Evolutionary conservation across 2,888 invertebrate species (phyloP), one percentile per base, ranked within the genome.

Genomic region (Agrotis ipsilon): DNA sequence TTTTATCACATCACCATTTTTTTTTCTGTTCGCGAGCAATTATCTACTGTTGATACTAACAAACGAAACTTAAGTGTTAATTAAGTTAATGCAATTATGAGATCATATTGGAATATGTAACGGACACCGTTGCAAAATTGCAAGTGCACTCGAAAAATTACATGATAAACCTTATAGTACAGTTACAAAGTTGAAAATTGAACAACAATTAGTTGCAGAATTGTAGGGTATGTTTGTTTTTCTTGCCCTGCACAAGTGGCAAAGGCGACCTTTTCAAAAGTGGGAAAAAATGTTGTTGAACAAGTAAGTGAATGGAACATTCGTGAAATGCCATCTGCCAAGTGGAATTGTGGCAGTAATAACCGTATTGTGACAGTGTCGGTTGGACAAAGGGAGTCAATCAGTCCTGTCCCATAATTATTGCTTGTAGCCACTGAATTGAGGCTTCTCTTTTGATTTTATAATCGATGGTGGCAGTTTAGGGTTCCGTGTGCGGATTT

Each of bases 241-340:
- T 32, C 68, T 72, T 69, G 81, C 76, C 69, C 76, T 85, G 86
- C 79, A 87, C 87, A 87, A 88, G 83, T 88, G 82, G 83, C 78
- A 76, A 87, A 70, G 81, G 75, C 88, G 91, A 92, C 93, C 93
- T 93, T 94, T 92, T 88, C 87, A 89, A 89, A 86, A 84, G 75
- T 78, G 70, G 85, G 84, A 89, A 91, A 91, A 92, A 92, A 89
- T 88, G 88, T 87, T 86, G 88, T 85, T 72, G 39, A 82, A 85
- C 87, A 77, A 88, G 82, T 84, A 75, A 72, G 80, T 75, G 72
- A 81, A 78, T 78, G 72, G 80, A 74, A 74, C 76, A 83, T 89
- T 91, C 92, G 92, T 92, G 92, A 93, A 93, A 93, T 92, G 93
- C 89, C 93, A 93, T 86, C 91, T 91, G 93, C 76, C 89, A 92